Evolutionary conservation across 1,140 invertebrate species (phyloP).

Genomic region (Nymphalis io): DNA sequence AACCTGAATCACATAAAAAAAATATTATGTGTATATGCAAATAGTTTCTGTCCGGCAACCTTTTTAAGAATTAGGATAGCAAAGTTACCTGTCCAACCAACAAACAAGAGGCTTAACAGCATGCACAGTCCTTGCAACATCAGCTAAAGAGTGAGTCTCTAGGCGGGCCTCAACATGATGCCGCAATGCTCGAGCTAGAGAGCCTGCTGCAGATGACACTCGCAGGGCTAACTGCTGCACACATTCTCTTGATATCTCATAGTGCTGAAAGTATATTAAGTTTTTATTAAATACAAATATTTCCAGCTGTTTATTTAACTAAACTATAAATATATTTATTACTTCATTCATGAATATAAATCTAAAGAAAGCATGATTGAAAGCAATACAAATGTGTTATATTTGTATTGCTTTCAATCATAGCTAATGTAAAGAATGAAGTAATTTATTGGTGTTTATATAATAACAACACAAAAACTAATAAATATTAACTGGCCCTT

Average conservation of each 20-base stretch:
- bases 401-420: background rate
- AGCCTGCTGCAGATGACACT: constrained; percentile 90
- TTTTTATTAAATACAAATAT: background rate
- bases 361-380: no score
- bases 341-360: no score
- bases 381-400: background rate
- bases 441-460: background rate
- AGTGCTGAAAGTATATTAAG: constrained; percentile 84
- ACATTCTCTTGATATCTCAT: constrained; percentile 94
- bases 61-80: background rate
- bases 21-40: no score
- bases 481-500: background rate
- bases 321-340: no score
- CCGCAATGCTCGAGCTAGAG: constrained; percentile 86
- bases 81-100: constrained; percentile 89
- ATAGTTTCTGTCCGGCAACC: no score
- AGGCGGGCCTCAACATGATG: constrained; percentile 84
- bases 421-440: no score
- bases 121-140: constrained; percentile 90
- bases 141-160: constrained; percentile 90
- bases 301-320: no score
- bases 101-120: constrained; percentile 93
- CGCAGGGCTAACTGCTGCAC: constrained; percentile 92
- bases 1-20: no score
- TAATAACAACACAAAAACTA: background rate